A percentile compares a stretch with the other conserved stretches of the same genome.
Evolutionary conservation across 1,140 invertebrate genomes (phyloP).

Genomic region (Drosophila mayri): DNA sequence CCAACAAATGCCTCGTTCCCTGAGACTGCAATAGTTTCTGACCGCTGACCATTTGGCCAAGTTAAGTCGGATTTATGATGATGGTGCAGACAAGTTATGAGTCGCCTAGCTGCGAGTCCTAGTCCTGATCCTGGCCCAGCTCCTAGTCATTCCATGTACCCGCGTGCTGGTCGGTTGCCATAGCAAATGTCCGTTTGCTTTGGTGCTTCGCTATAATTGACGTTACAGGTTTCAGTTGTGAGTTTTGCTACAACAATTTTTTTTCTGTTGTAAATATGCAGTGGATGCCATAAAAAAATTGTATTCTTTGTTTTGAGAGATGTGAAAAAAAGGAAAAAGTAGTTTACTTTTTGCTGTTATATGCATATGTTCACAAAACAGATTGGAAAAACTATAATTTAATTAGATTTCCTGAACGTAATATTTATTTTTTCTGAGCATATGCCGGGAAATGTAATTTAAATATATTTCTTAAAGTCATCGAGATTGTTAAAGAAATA

Average conservation of each 20-base stretch:
- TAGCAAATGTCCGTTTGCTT: constrained; percentile 27
- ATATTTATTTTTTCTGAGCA: not conserved
- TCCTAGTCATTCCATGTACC: constrained; percentile 1
- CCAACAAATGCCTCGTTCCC: not conserved
- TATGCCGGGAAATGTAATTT: not conserved
- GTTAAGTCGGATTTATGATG: constrained; percentile 80
- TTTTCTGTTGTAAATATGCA: not conserved
- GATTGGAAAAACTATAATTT: not conserved
- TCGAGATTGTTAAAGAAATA: too few species aligned
- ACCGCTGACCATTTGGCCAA: constrained; percentile 31
- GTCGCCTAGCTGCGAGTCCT: constrained; percentile 5
- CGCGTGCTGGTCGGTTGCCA: constrained; percentile 38
- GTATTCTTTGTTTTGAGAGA: constrained; percentile 14
- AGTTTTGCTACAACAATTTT: constrained; percentile 40
- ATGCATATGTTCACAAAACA: constrained; percentile 16
- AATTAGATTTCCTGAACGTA: not conserved
- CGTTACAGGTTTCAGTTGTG: constrained; percentile 53
- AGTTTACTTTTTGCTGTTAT: constrained; percentile 36
- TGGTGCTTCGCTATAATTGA: constrained; percentile 54
- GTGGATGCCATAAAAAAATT: constrained; percentile 28
- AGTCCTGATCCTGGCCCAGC: not conserved
- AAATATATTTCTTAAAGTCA: too few species aligned
- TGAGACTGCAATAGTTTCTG: constrained; percentile 6
- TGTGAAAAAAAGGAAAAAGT: not conserved
- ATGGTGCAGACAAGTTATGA: constrained; percentile 48